Percentiles rank a stretch among this genome's conserved stretches.
Conservation (phyloP, 1,140 invertebrate species). For the Papilio helenus region DNA sequence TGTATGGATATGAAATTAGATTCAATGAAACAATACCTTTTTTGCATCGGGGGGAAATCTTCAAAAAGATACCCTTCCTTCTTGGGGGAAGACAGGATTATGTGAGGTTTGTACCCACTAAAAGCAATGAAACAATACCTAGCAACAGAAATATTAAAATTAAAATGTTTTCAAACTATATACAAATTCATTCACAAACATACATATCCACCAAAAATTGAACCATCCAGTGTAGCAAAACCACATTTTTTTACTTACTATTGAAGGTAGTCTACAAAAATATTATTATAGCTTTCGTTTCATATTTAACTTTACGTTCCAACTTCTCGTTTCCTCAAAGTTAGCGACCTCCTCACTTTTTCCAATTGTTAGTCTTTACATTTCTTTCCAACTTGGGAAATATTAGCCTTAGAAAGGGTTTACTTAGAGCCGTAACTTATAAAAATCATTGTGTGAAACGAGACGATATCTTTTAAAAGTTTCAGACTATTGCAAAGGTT, state of each 20-base stretch:
- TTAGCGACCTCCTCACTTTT: conserved; percentile 9
- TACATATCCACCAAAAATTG: neutral
- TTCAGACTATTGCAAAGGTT: neutral
- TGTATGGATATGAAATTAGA: too few relatives aligned
- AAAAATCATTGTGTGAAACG: neutral
- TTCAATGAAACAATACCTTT: too few relatives aligned
- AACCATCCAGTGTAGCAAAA: neutral
- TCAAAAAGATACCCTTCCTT: too few relatives aligned
- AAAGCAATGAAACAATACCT: too few relatives aligned
- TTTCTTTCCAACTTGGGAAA: neutral
- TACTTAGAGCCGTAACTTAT: neutral
- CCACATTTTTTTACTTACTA: neutral
- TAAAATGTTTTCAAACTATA: too few relatives aligned
- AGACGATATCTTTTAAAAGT: neutral
- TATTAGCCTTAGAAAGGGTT: conserved; percentile 14
- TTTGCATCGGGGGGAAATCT: too few relatives aligned
- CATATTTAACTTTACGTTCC: conserved; percentile 7
- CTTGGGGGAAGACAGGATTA: too few relatives aligned
- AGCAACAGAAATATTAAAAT: too few relatives aligned
- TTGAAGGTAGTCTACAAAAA: neutral
- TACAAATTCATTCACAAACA: neutral
- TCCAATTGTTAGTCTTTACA: conserved; percentile 22
- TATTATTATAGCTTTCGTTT: neutral
- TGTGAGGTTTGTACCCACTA: too few relatives aligned
- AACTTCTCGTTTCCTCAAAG: neutral